Conservation (phyloP, 1,140 invertebrate species). For the Cylas formicarius region DNA sequence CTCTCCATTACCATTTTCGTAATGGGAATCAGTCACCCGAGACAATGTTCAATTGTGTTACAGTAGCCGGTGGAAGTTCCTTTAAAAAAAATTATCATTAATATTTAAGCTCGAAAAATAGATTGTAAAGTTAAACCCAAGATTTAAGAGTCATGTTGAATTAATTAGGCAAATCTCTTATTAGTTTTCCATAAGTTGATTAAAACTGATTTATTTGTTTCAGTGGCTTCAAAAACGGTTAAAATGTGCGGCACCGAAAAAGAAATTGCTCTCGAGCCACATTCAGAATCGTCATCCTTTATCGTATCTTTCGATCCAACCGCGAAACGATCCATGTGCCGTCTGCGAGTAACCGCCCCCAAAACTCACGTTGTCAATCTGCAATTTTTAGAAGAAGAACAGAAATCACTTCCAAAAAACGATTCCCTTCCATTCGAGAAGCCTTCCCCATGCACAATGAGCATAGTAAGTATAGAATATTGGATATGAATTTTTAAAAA, state of each 20-base stretch:
- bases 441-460: slow-evolving; percentile 24
- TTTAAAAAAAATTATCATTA: too few species aligned
- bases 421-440: slow-evolving; percentile 13
- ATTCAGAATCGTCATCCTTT: slow-evolving; percentile 7
- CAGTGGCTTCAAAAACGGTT: background rate
- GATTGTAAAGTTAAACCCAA: too few species aligned
- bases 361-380: slow-evolving; percentile 26
- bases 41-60: too few species aligned
- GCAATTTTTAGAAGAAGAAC: slow-evolving; percentile 23
- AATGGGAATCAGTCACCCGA: too few species aligned
- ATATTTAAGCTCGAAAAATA: too few species aligned
- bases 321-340: slow-evolving; percentile 15
- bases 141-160: too few species aligned
- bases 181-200: too few species aligned
- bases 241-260: slow-evolving; percentile 9
- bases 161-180: too few species aligned
- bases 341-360: slow-evolving; percentile 24
- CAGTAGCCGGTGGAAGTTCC: too few species aligned
- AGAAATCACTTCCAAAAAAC: slow-evolving; percentile 1
- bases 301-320: slow-evolving; percentile 6
- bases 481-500: too few species aligned
- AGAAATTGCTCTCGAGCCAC: slow-evolving; percentile 5
- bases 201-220: slow-evolving; percentile 4
- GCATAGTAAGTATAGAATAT: slow-evolving; percentile 33
- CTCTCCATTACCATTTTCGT: too few species aligned